Evolutionary conservation across 2,797 vertebrate genomes (phyloP).

Genomic region (Salarias fasciatus): DNA sequence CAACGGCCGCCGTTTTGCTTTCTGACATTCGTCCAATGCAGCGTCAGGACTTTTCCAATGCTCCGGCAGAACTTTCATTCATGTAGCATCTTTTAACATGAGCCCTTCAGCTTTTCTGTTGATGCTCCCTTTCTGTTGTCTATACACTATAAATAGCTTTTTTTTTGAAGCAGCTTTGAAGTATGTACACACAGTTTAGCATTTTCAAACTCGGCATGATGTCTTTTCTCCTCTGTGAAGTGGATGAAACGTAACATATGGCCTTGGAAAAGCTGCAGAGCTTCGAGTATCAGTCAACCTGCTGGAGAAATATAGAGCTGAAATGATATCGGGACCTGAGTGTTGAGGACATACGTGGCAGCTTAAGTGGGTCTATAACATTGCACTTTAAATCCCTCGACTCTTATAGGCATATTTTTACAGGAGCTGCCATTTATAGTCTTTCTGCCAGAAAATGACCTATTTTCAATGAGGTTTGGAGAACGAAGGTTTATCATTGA

Average conservation of each 20-base stretch:
- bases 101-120: slow-evolving; percentile 16
- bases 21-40: no score
- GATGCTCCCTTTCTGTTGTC: slow-evolving; percentile 18
- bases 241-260: slow-evolving; percentile 15
- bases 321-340: slow-evolving; percentile 33
- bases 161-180: slow-evolving; percentile 19
- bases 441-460: slow-evolving; percentile 51
- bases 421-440: slow-evolving; percentile 62
- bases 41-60: no score
- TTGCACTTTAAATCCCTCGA: slow-evolving; percentile 46
- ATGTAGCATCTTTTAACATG: slow-evolving; percentile 15
- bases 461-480: slow-evolving; percentile 58
- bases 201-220: slow-evolving; percentile 22
- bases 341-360: slow-evolving; percentile 42
- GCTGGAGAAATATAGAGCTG: slow-evolving; percentile 28
- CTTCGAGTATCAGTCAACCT: slow-evolving; percentile 24
- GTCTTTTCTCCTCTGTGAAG: slow-evolving; percentile 7
- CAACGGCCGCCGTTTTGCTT: no score
- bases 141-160: slow-evolving; percentile 15
- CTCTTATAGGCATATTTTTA: slow-evolving; percentile 54
- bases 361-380: slow-evolving; percentile 50
- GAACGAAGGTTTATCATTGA: slow-evolving; percentile 44
- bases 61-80: not conserved
- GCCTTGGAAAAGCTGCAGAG: slow-evolving; percentile 28
- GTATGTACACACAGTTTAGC: slow-evolving; percentile 9